Conservation (phyloP, 2,113 vertebrate genomes). For the Struthio camelus region DNA sequence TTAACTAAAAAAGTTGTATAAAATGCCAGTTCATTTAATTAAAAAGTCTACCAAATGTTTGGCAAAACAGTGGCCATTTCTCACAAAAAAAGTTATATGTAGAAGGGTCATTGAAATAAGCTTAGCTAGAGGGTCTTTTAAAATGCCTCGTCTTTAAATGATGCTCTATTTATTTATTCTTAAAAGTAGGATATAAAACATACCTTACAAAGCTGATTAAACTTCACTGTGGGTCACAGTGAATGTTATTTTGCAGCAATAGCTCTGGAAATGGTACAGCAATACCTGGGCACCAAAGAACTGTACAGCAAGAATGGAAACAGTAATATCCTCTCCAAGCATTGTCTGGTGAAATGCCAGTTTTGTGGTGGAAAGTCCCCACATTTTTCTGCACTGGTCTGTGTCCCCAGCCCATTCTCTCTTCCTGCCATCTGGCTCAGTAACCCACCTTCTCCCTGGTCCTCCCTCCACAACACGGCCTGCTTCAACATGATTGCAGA, state of each 20-base stretch:
- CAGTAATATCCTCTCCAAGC: slow-evolving; percentile 4
- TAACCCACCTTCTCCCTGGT: background rate
- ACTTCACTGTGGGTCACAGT: background rate
- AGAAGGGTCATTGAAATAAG: background rate
- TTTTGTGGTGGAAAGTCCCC: slow-evolving; percentile 54
- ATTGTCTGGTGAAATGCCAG: background rate
- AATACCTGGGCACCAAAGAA: slow-evolving; percentile 23
- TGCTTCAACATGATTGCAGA: background rate
- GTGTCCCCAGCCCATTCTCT: background rate
- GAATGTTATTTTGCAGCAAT: background rate
- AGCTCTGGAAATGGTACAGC: slow-evolving; percentile 14
- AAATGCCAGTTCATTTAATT: background rate
- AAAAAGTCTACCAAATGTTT: background rate
- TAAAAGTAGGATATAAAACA: background rate
- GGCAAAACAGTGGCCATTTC: background rate
- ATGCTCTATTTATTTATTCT: slow-evolving; percentile 1
- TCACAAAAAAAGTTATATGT: slow-evolving; percentile 16
- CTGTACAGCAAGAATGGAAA: slow-evolving; percentile 25
- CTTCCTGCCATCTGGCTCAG: slow-evolving; percentile 37
- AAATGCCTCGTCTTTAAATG: background rate
- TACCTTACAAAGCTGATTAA: background rate
- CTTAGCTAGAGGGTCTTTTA: background rate
- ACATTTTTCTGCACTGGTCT: slow-evolving; percentile 7
- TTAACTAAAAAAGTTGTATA: background rate
- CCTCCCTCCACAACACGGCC: background rate